phyloP scores from a whole-genome alignment of 2,797 vertebrate species.

The Steatocranus sp. region DNA sequence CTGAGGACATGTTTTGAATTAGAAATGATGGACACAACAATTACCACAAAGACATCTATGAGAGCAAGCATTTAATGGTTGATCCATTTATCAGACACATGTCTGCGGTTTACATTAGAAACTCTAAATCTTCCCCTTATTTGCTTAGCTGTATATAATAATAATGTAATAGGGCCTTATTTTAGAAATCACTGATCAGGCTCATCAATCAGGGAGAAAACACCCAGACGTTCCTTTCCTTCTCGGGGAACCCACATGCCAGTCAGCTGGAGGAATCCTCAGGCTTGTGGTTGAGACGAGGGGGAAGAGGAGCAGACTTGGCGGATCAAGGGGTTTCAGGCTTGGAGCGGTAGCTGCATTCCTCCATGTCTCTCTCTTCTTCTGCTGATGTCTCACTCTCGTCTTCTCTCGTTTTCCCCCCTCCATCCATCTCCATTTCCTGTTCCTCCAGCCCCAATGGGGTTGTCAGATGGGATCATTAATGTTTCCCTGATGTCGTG shows the following conservation, averaged over 20 bases:
- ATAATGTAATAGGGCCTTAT: conserved; percentile 21
- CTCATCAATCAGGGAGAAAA: conserved; percentile 40
- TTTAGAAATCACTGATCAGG: conserved; percentile 39
- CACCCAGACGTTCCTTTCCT: conserved; percentile 1
- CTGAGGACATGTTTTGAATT: conserved; percentile 20
- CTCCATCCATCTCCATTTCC: conserved; percentile 28
- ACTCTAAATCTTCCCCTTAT: conserved; percentile 42
- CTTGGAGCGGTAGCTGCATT: conserved; percentile 57
- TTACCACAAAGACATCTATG: conserved; percentile 17
- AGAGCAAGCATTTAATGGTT: conserved; percentile 44
- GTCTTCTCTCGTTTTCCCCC: background rate
- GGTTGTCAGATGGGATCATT: conserved; percentile 46
- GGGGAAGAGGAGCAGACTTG: conserved; percentile 58
- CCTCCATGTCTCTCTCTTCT: conserved; percentile 55
- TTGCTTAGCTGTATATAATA: conserved; percentile 10
- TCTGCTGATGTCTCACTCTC: conserved; percentile 53
- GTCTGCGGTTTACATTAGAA: conserved; percentile 42
- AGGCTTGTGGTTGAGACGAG: conserved; percentile 54
- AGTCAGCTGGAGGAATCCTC: conserved; percentile 57
- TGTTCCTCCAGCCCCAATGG: conserved; percentile 10
- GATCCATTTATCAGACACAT: conserved; percentile 56
- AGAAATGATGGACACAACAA: conserved; percentile 36
- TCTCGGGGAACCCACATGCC: conserved; percentile 45
- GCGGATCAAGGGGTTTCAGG: conserved; percentile 36
- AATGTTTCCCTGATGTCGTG: conserved; percentile 42